Evolutionary conservation across 2,888 invertebrate genomes (phyloP).

Genomic region (Dione juno): DNA sequence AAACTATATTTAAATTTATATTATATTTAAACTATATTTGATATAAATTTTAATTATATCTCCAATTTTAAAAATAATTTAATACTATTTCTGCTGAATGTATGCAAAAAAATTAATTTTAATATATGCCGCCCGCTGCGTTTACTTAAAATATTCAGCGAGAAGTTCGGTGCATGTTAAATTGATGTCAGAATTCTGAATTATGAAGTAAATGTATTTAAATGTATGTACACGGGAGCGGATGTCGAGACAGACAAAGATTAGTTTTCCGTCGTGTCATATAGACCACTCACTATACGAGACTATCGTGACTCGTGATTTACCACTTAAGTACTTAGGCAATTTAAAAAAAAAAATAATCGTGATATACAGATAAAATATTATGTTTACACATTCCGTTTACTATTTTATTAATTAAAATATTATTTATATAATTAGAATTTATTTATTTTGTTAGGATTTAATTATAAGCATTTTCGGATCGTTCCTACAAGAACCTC

Average conservation of each 20-base stretch:
- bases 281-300: neutral
- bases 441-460: too few relatives aligned
- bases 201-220: slow-evolving; percentile 16
- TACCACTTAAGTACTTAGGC: neutral
- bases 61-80: slow-evolving; percentile 3
- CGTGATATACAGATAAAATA: too few relatives aligned
- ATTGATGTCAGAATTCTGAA: slow-evolving; percentile 11
- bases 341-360: too few relatives aligned
- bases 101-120: slow-evolving; percentile 10
- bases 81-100: neutral
- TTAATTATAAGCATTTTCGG: too few relatives aligned
- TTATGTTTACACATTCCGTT: too few relatives aligned
- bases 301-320: neutral
- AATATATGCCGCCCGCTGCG: slow-evolving; percentile 7
- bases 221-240: neutral
- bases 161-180: slow-evolving; percentile 4
- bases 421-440: too few relatives aligned
- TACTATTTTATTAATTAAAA: too few relatives aligned
- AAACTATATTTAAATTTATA: too few relatives aligned
- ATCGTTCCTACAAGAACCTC: too few relatives aligned
- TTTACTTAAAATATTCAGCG: slow-evolving; percentile 17
- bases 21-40: too few relatives aligned
- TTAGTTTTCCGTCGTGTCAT: neutral
- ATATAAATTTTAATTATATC: too few relatives aligned
- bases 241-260: neutral